These are phyloP conservation scores for Hapalemur alaotrensis DNA, from an alignment of 2,797 vertebrate species.

Conservation along the genomic window DNA sequence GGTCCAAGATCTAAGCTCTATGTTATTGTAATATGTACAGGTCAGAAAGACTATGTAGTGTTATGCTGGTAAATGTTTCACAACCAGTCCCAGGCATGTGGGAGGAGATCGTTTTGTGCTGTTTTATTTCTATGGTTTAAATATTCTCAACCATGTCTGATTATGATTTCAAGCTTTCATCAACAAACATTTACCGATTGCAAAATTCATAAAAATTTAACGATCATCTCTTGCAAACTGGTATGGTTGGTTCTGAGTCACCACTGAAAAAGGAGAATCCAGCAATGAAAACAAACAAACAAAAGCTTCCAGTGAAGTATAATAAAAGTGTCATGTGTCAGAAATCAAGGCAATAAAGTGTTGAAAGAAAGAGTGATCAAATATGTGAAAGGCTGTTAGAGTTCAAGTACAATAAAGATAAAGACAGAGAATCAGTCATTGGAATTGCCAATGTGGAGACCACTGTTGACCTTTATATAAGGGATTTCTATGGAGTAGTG, in stretches of 20 bases:
- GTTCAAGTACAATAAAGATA: neutral
- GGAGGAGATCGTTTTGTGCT: neutral
- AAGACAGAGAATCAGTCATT: neutral
- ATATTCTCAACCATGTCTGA: neutral
- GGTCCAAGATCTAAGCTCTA: neutral
- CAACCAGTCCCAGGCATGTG: neutral
- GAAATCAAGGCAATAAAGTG: neutral
- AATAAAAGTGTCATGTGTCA: neutral
- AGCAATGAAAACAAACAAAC: neutral
- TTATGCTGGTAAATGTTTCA: neutral
- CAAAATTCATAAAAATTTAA: neutral
- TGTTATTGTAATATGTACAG: neutral
- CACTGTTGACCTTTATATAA: neutral
- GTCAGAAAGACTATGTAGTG: neutral
- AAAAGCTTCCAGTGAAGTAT: neutral
- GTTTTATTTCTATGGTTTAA: neutral
- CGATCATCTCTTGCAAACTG: neutral
- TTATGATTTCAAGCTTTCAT: neutral
- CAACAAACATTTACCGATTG: neutral
- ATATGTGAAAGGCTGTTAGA: neutral
- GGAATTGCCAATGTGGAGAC: neutral
- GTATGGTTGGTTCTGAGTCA: neutral
- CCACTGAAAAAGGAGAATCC: neutral
- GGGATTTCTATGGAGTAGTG: neutral
- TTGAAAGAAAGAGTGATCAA: neutral